These are phyloP conservation scores for Scomber japonicus DNA, from an alignment of 2,113 vertebrate genomes.

Conservation along the genomic window DNA sequence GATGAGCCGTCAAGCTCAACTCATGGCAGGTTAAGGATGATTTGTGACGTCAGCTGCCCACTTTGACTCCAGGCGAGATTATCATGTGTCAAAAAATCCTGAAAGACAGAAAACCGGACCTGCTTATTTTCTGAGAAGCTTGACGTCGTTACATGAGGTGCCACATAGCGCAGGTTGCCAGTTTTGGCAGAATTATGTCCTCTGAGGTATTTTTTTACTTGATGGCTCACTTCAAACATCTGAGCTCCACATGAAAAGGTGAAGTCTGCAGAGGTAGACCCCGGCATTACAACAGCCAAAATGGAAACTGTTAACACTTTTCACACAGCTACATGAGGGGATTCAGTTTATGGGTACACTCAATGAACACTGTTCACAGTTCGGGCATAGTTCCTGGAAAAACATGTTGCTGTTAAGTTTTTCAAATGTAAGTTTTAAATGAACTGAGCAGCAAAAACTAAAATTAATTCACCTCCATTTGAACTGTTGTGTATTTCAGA, in stretches of 20 bases:
- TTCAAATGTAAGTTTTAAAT: no score
- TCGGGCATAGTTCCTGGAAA: no score
- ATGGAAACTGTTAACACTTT: no score
- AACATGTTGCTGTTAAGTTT: no score
- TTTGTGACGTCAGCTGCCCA: conserved; percentile 14
- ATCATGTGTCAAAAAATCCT: conserved; percentile 4
- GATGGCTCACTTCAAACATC: conserved; percentile 58
- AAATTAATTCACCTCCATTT: no score
- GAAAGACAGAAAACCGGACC: conserved; percentile 24
- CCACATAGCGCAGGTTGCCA: conserved; percentile 46
- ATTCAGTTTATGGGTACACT: no score
- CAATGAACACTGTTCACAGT: no score
- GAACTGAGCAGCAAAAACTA: no score
- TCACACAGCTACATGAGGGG: no score
- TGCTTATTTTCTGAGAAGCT: neutral
- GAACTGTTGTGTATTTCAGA: no score
- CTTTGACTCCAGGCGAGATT: neutral
- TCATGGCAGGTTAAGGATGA: conserved; percentile 14
- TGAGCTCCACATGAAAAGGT: conserved; percentile 20
- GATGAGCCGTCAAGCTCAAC: neutral
- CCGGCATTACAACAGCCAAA: no score
- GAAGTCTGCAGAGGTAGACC: conserved; percentile 21
- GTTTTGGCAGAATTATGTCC: conserved; percentile 58
- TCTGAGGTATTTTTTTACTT: conserved; percentile 68
- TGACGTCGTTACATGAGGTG: neutral